phyloP scores from a whole-genome alignment of 2,888 invertebrate genomes.

The Siphonodentalium dalli region DNA sequence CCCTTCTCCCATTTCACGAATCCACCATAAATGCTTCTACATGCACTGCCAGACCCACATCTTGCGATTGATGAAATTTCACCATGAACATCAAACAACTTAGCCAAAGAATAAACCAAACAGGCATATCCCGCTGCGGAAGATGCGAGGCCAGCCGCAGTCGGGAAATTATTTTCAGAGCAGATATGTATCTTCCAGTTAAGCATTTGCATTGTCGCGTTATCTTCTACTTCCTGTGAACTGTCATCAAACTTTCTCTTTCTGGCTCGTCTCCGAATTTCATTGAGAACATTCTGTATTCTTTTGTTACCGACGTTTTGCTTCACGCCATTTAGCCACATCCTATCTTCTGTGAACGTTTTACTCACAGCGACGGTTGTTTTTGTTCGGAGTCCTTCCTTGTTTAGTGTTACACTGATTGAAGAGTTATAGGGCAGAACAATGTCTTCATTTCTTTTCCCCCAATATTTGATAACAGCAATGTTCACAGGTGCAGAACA shows the following conservation, averaged over 20 bases:
- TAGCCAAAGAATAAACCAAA: slow-evolving; percentile 80
- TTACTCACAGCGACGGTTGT: slow-evolving; percentile 83
- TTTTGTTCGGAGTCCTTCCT: slow-evolving; percentile 83
- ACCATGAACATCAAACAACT: slow-evolving; percentile 58
- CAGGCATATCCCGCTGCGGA: slow-evolving; percentile 99
- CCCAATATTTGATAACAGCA: slow-evolving; percentile 99
- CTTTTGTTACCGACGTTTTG: slow-evolving; percentile 78
- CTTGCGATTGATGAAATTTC: slow-evolving; percentile 71
- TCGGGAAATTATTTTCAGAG: slow-evolving; percentile 93
- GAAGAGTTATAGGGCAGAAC: slow-evolving; percentile 97
- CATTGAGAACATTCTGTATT: slow-evolving; percentile 78
- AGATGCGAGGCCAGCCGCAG: slow-evolving; percentile 96
- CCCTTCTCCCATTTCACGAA: slow-evolving; percentile 89
- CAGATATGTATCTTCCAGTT: slow-evolving; percentile 59
- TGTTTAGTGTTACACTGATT: slow-evolving; percentile 87
- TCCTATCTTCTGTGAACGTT: slow-evolving; percentile 76
- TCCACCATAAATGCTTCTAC: slow-evolving; percentile 91
- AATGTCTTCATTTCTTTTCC: slow-evolving; percentile 89
- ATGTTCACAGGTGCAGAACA: slow-evolving; percentile 95
- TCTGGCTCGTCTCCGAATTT: slow-evolving; percentile 70
- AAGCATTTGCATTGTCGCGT: slow-evolving; percentile 12
- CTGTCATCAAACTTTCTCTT: slow-evolving; percentile 24
- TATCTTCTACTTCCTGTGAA: no score
- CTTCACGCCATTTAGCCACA: slow-evolving; percentile 90
- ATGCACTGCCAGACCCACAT: slow-evolving; percentile 89